These are phyloP conservation scores for Pherbina coryleti DNA, from an alignment of 2,888 invertebrate genomes.

Conservation along the genomic window DNA sequence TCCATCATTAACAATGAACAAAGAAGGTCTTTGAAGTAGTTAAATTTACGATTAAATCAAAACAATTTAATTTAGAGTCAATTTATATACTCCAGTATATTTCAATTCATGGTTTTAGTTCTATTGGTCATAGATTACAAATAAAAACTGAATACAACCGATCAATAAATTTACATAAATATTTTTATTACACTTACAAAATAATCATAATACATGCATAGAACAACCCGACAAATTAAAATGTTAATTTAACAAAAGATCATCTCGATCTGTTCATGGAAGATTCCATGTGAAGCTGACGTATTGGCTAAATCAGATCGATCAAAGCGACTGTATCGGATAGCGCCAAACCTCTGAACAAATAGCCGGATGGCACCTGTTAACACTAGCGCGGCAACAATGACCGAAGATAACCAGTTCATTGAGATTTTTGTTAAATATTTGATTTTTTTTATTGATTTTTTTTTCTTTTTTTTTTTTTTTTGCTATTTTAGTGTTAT, in stretches of 20 bases:
- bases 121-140: too few species aligned
- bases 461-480: not conserved
- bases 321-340: not conserved
- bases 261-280: not conserved
- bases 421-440: conserved; percentile 13
- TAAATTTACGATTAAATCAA: not conserved
- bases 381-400: conserved; percentile 41
- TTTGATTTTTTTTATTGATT: not conserved
- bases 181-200: too few species aligned
- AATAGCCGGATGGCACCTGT: conserved; percentile 44
- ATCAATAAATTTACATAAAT: too few species aligned
- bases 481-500: not conserved
- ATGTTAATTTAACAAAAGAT: not conserved
- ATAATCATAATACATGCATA: too few species aligned
- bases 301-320: not conserved
- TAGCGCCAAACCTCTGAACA: not conserved
- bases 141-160: too few species aligned
- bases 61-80: not conserved
- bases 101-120: too few species aligned
- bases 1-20: not conserved
- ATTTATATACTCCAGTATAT: too few species aligned
- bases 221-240: not conserved
- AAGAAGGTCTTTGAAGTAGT: not conserved
- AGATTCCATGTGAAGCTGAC: not conserved
- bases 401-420: conserved; percentile 1